These are phyloP conservation scores for Trissoscelio sp. DNA, from an alignment of 2,888 invertebrate species.

Conservation along the genomic window DNA sequence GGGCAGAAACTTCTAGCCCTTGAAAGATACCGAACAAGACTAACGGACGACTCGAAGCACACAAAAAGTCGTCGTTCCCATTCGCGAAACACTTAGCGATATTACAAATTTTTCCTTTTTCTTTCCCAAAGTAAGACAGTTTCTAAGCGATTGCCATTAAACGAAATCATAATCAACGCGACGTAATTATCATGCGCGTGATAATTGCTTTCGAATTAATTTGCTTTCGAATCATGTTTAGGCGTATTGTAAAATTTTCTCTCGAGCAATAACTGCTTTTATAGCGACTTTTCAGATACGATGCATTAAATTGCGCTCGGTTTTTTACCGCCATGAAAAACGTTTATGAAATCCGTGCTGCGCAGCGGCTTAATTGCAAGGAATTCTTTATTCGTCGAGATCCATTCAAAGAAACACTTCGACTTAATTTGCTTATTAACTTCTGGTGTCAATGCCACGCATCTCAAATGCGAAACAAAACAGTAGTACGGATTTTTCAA, in stretches of 20 bases:
- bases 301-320: constrained; percentile 10
- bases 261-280: constrained; percentile 1
- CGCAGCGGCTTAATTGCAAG: constrained; percentile 35
- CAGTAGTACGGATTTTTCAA: background rate
- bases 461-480: background rate
- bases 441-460: constrained; percentile 25
- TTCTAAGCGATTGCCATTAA: too few relatives aligned
- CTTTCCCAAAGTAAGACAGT: background rate
- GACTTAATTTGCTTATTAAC: constrained; percentile 45
- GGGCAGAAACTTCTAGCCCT: constrained; percentile 37
- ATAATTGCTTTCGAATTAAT: constrained; percentile 13
- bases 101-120: background rate
- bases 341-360: constrained; percentile 4
- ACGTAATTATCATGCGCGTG: background rate
- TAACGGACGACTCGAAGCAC: background rate
- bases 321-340: constrained; percentile 17
- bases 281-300: constrained; percentile 6
- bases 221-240: constrained; percentile 1
- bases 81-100: background rate
- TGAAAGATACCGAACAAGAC: constrained; percentile 16
- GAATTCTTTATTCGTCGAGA: constrained; percentile 24
- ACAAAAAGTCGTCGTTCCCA: constrained; percentile 12
- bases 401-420: constrained; percentile 41
- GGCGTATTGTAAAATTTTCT: background rate
- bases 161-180: too few relatives aligned